Evolutionary conservation across 2,797 vertebrate species (phyloP), one percentile per base, ranked within the genome.

Genomic region (Siniperca obscura): DNA sequence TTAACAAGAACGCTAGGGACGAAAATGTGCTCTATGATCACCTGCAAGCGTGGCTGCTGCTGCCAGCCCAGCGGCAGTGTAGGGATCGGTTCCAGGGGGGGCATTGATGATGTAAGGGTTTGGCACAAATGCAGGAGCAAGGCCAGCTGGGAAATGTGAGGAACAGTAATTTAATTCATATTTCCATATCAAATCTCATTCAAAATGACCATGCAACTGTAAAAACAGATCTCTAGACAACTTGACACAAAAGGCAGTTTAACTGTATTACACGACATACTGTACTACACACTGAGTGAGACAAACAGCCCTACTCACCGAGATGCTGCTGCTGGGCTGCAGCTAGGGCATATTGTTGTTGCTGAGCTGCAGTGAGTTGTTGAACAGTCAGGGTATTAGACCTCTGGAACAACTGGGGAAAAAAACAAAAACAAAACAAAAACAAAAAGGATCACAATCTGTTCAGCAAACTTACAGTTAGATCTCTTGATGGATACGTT

Each of bases 51-150:
- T 96, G 69, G 98, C 98, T 85, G 98, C 97, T 90, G 98, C 98
- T 84, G 98, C 97, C 87, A 99, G 94, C 74, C 98, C 97, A 66
- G 98, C 98, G 68, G 98, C 98, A 44, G 98, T 98, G 89, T 99
- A 99, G 0, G 98, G 98, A 90, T 99, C 98, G 0, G 98, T 91
- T 94, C 98, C 98, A 87, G 97, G 97, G 86, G 98, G 98, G 82
- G 91, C 96, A 82, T 98, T 98, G 90, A 99, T 99, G 95, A 99
- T 99, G 90, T 99, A 99, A 17, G 98, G 98, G 93, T 99, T 99
- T 97, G 98, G 97, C 96, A 99, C 96, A 94, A 99, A 99, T n/a
- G 98, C 97, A 96, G 98, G 98, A 93, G 97, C 97, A 91, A 99
- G 97, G 91, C 98, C 98, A 96, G 97, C 96, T 90, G 96, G 38